A percentile compares a stretch with the other conserved stretches of the same genome.
These are phyloP conservation scores for Mythimna albipuncta DNA, from an alignment of 2,888 invertebrate genomes.

Conservation along the genomic window DNA sequence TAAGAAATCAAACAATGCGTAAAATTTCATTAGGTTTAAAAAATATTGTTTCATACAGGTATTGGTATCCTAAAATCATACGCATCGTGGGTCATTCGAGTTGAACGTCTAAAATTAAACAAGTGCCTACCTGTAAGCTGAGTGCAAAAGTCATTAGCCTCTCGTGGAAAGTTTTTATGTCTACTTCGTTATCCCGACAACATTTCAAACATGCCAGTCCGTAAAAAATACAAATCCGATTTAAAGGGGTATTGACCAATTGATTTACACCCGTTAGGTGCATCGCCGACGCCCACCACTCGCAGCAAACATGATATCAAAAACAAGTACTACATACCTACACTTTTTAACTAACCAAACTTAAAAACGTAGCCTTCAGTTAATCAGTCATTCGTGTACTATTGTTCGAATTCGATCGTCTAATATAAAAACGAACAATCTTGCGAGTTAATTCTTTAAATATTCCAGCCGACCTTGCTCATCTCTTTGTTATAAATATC, in stretches of 20 bases:
- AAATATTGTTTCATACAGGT: too few relatives aligned
- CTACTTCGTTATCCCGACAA: slow-evolving; percentile 48
- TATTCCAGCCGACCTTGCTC: slow-evolving; percentile 37
- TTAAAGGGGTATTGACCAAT: slow-evolving; percentile 68
- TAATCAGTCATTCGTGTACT: slow-evolving; percentile 30
- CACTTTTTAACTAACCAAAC: slow-evolving; percentile 22
- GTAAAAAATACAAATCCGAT: slow-evolving; percentile 53
- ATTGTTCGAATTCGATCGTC: slow-evolving; percentile 35
- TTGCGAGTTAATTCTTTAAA: slow-evolving; percentile 38
- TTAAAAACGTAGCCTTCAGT: slow-evolving; percentile 3
- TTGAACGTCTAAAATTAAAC: slow-evolving; percentile 47
- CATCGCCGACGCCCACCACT: slow-evolving; percentile 25
- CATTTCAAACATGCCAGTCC: slow-evolving; percentile 52
- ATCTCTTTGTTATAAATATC: slow-evolving; percentile 40
- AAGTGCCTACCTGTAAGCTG: slow-evolving; percentile 48
- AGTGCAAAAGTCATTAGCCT: slow-evolving; percentile 73
- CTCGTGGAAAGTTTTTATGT: slow-evolving; percentile 66
- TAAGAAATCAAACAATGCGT: too few relatives aligned
- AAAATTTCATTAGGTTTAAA: too few relatives aligned
- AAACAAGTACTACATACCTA: slow-evolving; percentile 8
- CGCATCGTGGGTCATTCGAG: slow-evolving; percentile 37
- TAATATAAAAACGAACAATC: slow-evolving; percentile 19
- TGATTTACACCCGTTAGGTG: slow-evolving; percentile 60
- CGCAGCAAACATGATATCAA: slow-evolving; percentile 7
- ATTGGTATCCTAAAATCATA: slow-evolving; percentile 25